Evolutionary conservation across 1,140 invertebrate genomes (phyloP), one percentile per base, ranked within the genome.

Genomic region (Drosophila willistoni): DNA sequence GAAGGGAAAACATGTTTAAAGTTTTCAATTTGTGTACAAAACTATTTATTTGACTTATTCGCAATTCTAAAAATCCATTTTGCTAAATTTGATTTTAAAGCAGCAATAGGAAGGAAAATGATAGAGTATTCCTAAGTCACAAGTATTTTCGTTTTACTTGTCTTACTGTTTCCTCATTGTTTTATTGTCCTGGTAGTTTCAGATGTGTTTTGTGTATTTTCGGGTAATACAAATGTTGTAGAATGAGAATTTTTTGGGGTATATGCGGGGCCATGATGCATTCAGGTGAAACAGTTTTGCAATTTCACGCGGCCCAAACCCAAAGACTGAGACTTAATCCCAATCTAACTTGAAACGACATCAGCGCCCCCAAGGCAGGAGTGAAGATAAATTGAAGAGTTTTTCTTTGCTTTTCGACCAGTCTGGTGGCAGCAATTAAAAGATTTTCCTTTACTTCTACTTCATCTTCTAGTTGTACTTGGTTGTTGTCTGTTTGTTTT

Each of bases 221-320:
- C 3, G 44, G 6, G 7, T 14, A 4, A 17, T 10, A 36, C 34
- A 36, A 36, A 36, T 36, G 14, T 14, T 7, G 17, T 7, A 9
- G 7, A 29, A 29, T 29, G 29, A 29, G 29, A 29, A 1, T 29
- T 29, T 29, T 7, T 19, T 7, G 17, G 9, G 10, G 44, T 12
- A 10, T 10, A 22, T 22, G 14, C 17, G 9, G n/a, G 19, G 17
- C 44, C 44, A 51, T 51, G 44, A 51, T 51, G 44, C 44, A 51
- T 80, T 87, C 77, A 89, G 83, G 84, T 80, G 84, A 83, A 86
- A 89, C 83, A 74, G 41, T 89, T 87, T 89, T 89, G 79, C 84
- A 83, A 87, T 87, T 87, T 87, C 84, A 87, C 83, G 83, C 79
- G 73, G 55, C 59, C 56, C 61, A 70, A 77, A 59, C 17, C 10